phyloP scores from a whole-genome alignment of 1,140 invertebrate genomes.

The Hyles euphorbiae region DNA sequence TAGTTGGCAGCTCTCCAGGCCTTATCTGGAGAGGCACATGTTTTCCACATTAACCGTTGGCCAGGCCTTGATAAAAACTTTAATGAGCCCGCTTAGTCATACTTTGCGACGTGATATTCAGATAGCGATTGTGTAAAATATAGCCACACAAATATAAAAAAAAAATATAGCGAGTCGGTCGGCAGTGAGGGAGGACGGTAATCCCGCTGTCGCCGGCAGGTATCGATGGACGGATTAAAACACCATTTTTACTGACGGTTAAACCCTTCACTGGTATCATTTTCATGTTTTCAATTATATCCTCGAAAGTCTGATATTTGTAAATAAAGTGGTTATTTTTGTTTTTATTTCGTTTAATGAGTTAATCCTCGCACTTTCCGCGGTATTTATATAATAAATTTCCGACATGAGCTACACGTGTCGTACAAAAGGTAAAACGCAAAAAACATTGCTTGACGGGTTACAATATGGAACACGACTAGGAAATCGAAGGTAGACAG shows the following conservation, averaged over 20 bases:
- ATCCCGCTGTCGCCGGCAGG: slow-evolving; percentile 53
- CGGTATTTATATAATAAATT: not conserved
- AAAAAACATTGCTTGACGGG: too few relatives aligned
- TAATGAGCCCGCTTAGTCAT: slow-evolving; percentile 39
- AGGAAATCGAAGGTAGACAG: slow-evolving; percentile 43
- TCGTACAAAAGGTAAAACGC: not conserved
- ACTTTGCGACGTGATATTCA: slow-evolving; percentile 6
- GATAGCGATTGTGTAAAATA: slow-evolving; percentile 23
- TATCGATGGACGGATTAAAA: slow-evolving; percentile 67
- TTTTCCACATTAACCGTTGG: slow-evolving; percentile 47
- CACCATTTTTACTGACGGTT: slow-evolving; percentile 61
- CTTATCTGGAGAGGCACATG: slow-evolving; percentile 53
- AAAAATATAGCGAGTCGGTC: slow-evolving; percentile 44
- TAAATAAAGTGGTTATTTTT: slow-evolving; percentile 6
- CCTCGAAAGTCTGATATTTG: slow-evolving; percentile 6
- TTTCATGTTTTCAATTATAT: slow-evolving; percentile 40
- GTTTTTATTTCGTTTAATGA: slow-evolving; percentile 5
- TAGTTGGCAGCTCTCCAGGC: slow-evolving; percentile 65
- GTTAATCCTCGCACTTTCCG: not conserved
- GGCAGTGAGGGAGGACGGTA: slow-evolving; percentile 43
- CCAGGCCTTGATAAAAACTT: slow-evolving; percentile 39
- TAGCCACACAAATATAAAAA: slow-evolving; percentile 26
- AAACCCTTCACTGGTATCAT: slow-evolving; percentile 43
- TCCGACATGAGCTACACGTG: not conserved
- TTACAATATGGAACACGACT: slow-evolving; percentile 7